Conservation (phyloP, 2,797 vertebrate genomes). For the Chrosomus eos region DNA sequence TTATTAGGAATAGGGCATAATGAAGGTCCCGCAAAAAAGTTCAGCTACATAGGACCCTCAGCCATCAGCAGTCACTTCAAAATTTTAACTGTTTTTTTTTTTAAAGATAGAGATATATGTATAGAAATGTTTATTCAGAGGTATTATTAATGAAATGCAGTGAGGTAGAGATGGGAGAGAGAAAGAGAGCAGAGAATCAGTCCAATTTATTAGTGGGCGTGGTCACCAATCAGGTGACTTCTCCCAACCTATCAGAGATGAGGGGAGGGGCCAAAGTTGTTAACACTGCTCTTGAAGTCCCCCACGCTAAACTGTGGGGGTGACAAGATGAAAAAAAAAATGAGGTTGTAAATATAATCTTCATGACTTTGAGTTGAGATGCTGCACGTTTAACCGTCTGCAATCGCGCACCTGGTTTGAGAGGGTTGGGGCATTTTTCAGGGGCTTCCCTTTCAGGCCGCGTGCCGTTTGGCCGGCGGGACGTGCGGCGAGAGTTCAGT, state of each 20-base stretch:
- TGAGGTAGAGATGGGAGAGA: constrained; percentile 73
- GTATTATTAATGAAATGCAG: constrained; percentile 85
- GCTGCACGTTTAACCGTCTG: constrained; percentile 68
- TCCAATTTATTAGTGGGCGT: constrained; percentile 51
- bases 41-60: constrained; percentile 62
- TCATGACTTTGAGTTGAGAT: constrained; percentile 76
- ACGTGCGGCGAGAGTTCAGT: constrained; percentile 75
- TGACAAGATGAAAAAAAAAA: constrained; percentile 68
- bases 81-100: constrained; percentile 78
- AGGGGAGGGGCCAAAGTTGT: constrained; percentile 78
- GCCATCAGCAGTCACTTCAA: constrained; percentile 78
- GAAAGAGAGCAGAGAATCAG: constrained; percentile 67
- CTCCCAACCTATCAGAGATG: constrained; percentile 60
- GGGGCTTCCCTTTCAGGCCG: constrained; percentile 32
- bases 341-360: constrained; percentile 86
- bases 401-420: neutral
- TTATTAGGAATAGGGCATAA: constrained; percentile 19
- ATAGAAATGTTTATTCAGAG: constrained; percentile 88
- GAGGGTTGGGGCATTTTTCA: constrained; percentile 47
- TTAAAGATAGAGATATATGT: constrained; percentile 83
- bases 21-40: constrained; percentile 26
- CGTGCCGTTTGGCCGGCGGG: constrained; percentile 58
- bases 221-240: constrained; percentile 51
- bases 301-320: constrained; percentile 66
- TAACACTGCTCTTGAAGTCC: constrained; percentile 80